Base-by-base conservation (phyloP, 2,888 invertebrate genomes). In the Mesoligia furuncula region DNA sequence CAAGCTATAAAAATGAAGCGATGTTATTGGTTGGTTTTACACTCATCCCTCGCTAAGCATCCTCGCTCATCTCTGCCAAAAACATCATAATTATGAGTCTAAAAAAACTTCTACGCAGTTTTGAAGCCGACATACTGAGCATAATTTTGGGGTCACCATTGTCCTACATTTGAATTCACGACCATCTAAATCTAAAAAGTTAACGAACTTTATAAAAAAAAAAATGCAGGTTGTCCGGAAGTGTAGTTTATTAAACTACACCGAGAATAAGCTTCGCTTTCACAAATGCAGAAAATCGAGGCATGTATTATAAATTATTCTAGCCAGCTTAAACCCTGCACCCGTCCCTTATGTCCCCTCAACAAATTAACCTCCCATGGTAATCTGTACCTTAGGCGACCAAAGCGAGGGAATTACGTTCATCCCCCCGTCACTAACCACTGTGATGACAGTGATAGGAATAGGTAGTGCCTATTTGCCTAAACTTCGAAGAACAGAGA, bases 381-480 rank as follows among this genome's bases (percentile, higher is more conserved):
- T 84, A 80, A 84, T 66, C 71, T 73, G 57, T 39, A 71, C 70
- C 85, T 78, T 45, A 57, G 62, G 27, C 48, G 51, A 3, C 67
- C 66, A 64, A 57, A 48, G 36, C 45, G 13, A 2, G 42, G 20
- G 69, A 66, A 78, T 84, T 82, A 73, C 24, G 83, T 79, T 62
- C 84, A 85, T 31, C 9, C 61, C 71, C 9, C 83, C 83, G 75
- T 75, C 2, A 85, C 83, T 84, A 84, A 84, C 85, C 7, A 54
- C 67, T 65, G 51, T 73, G 86, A 83, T 84, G 78, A 73, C 66
- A n/a, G n/a, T n/a, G n/a, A n/a, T n/a, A n/a, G n/a, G n/a, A n/a
- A n/a, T n/a, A n/a, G n/a, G n/a, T n/a, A n/a, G n/a, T n/a, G n/a
- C n/a, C n/a, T n/a, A n/a, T n/a, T n/a, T n/a, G n/a, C n/a, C n/a